Evolutionary conservation across 2,888 invertebrate species (phyloP), one percentile per base, ranked within the genome.

Genomic region (Glaucopsyche alexis): DNA sequence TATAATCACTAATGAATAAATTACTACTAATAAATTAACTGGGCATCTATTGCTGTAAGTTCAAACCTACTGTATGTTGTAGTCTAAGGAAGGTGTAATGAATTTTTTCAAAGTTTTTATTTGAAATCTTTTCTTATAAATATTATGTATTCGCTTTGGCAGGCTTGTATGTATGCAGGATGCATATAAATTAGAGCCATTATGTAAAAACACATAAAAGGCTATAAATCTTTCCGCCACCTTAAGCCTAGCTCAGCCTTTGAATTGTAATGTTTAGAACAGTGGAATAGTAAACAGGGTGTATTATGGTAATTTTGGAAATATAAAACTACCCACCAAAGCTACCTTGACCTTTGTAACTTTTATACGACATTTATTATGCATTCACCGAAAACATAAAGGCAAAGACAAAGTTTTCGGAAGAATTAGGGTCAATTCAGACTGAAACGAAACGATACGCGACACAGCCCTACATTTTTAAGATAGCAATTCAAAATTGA

Each of bases 181-280:
- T 47, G 69, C 69, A 69, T 69, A 69, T 69, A 69, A 69, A 69
- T 69, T 69, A 69, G 69, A 69, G 29, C 69, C 38, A 47, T 69
- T 69, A 69, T 47, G 69, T 47, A 49, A 69, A 69, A 49, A 69
- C 49, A 69, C 69, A 69, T 69, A 69, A 69, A 69, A 69, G 69
- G 47, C 69, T 29, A 69, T 69, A 69, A 49, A 69, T 69, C 69
- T 69, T 69, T 69, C 16, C 19, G 19, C 49, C 45, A 69, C 69
- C 69, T 69, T 69, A 49, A 45, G 69, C 19, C 45, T 45, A 69
- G 49, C 29, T 60, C 69, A 47, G 47, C 47, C 45, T 69, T 69
- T 69, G 69, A 69, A 69, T 69, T 47, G 69, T 45, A 69, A 47
- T 47, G 14, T 47, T 47, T 45, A 69, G 49, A 69, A 47, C 45